Evolutionary conservation across 2,113 vertebrate species (phyloP), one percentile per base, ranked within the genome.

Genomic region (Malurus elegans): DNA sequence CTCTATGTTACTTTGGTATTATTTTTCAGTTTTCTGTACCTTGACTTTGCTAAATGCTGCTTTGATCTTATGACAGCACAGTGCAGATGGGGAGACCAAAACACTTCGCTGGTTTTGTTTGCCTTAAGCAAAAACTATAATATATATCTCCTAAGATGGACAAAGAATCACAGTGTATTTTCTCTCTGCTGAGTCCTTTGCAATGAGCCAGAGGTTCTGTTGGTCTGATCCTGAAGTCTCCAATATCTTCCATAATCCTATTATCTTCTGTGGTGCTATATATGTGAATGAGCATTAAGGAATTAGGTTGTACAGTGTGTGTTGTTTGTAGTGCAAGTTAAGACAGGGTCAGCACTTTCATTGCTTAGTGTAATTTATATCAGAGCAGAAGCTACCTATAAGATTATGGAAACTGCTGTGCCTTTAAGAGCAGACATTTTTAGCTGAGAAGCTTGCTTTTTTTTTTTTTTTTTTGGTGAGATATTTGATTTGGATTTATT

Each of bases 191-290:
- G 26, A 83, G 56, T 60, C 24, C 75, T 88, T 74, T 93, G 72
- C 56, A 65, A 3, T 67, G 42, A 88, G 23, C 47, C 24, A 74
- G 72, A 32, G 48, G 31, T 86, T 88, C 51, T 71, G 2, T 74
- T 90, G 42, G 40, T 83, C 72, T 71, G 71, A 83, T 93, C 65
- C 72, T 72, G 57, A 74, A 81, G 53, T 78, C 94, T 86, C 64
- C 82, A 81, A 42, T 90, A 88, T 45, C 36, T 40, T 74, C 69
- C 45, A 7, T 92, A 95, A 93, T 90, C 88, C 53, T 60, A 84
- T 96, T 94, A 92, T 65, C 60, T 92, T 91, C 86, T 74, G 69
- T 83, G 79, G 76, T 80, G 75, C 84, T 91, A 50, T 95, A 54
- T 75, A 90, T 74, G 61, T 90, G 82, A 90, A 81, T 62, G 71